Conservation (phyloP, 1,140 invertebrate species). For the Platyura marginata region DNA sequence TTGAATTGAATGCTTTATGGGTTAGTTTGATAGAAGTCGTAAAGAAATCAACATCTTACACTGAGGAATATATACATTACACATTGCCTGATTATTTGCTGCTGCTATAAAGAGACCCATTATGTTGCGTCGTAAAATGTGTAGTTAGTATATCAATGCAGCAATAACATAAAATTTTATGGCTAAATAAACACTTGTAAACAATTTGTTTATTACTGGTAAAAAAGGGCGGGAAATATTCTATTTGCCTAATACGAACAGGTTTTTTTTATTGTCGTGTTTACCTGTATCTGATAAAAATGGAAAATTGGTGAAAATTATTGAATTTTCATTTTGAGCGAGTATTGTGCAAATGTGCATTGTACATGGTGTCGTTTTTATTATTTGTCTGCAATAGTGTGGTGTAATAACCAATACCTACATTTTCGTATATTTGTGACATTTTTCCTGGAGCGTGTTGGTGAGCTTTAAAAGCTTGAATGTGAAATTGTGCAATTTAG, state of each 20-base stretch:
- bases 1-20: conserved; percentile 27
- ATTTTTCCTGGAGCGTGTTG: too few relatives aligned
- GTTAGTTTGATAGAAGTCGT: conserved; percentile 27
- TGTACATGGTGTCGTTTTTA: too few relatives aligned
- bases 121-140: background rate
- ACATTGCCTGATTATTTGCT: background rate
- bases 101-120: background rate
- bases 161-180: background rate
- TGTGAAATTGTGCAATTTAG: too few relatives aligned
- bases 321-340: too few relatives aligned
- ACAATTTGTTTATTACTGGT: background rate
- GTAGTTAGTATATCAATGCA: background rate
- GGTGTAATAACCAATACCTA: too few relatives aligned
- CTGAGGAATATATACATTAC: background rate
- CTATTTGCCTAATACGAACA: background rate
- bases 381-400: too few relatives aligned
- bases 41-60: conserved; percentile 25
- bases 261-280: background rate
- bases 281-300: too few relatives aligned
- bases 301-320: too few relatives aligned
- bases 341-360: too few relatives aligned
- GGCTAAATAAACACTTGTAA: background rate
- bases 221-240: background rate
- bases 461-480: too few relatives aligned
- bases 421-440: too few relatives aligned